Conservation (phyloP, 2,888 invertebrate species). For the Molorchus minor region DNA sequence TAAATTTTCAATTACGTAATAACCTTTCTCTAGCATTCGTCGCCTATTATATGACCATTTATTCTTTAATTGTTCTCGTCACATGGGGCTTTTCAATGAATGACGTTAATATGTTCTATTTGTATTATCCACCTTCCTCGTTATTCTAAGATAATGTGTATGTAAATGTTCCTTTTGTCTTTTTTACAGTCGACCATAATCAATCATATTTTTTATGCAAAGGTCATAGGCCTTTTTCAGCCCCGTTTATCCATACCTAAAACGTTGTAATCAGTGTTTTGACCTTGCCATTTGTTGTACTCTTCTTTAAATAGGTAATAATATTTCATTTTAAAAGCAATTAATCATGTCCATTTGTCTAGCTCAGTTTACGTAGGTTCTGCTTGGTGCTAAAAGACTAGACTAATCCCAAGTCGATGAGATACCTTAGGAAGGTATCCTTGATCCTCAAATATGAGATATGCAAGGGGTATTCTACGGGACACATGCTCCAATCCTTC, state of each 20-base stretch:
- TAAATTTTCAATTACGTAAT: background rate
- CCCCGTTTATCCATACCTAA: no score
- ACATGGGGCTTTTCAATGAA: conserved; percentile 30
- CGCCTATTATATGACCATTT: conserved; percentile 5
- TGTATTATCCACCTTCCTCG: conserved; percentile 28
- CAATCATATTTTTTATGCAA: conserved; percentile 27
- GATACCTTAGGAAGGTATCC: no score
- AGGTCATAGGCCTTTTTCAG: no score
- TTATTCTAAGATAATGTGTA: conserved; percentile 34
- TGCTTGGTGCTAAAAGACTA: no score
- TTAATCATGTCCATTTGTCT: background rate
- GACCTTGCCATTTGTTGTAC: background rate
- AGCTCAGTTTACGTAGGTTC: background rate
- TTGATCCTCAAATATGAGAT: no score
- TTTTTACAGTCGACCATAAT: conserved; percentile 17
- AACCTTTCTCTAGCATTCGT: conserved; percentile 5
- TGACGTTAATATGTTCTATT: conserved; percentile 32
- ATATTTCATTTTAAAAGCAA: background rate
- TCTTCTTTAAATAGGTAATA: background rate
- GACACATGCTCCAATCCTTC: no score
- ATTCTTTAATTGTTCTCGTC: conserved; percentile 1
- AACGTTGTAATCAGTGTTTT: no score
- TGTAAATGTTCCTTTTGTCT: conserved; percentile 36
- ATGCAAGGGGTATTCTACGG: no score
- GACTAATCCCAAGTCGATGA: no score